Evolutionary conservation across 2,113 vertebrate species (phyloP), one percentile per base, ranked within the genome.

Genomic region (Chrysemys picta): DNA sequence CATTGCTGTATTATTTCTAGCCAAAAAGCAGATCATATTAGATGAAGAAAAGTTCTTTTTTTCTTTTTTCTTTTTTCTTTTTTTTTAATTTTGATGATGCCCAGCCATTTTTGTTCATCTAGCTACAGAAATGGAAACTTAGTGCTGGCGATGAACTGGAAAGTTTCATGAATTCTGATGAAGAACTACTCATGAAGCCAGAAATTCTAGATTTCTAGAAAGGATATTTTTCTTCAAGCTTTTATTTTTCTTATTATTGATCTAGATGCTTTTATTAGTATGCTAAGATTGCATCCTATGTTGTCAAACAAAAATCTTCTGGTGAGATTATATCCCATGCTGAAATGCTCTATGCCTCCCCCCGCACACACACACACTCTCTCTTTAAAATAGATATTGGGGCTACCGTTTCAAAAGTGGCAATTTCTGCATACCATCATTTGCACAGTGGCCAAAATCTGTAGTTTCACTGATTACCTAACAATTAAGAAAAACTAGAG

Each of bases 241-340:
- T 91, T 83, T 89, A 1, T 57, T 90, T 94, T 54, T n/a, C 89
- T 93, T 87, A 38, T 91, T 62, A 78, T 75, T 91, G 54, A 78
- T 91, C 84, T 1, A 80, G 35, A 83, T 45, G 6, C 42, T 69
- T 13, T n/a, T 91, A 90, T 85, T 93, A 88, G 82, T 11, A 42
- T 80, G 65, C 25, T 38, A 90, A 92, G 85, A 75, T 82, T 47
- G 35, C 25, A 82, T 87, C 27, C 22, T 31, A 59, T 56, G 59
- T 72, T 91, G 9, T 88, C 1, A 13, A 78, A 78, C 52, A 54
- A 65, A 57, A n/a, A 80, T 22, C 45, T 90, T 27, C 31, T 82
- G 50, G 7, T 72, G 89, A 84, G 81, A 45, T 82, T 80, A 91
- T 7, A 5, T 16, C 27, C 21, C 65, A 12, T 16, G 21, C 10